Conservation (phyloP, 2,797 vertebrate genomes). For the Protonibea diacanthus region DNA sequence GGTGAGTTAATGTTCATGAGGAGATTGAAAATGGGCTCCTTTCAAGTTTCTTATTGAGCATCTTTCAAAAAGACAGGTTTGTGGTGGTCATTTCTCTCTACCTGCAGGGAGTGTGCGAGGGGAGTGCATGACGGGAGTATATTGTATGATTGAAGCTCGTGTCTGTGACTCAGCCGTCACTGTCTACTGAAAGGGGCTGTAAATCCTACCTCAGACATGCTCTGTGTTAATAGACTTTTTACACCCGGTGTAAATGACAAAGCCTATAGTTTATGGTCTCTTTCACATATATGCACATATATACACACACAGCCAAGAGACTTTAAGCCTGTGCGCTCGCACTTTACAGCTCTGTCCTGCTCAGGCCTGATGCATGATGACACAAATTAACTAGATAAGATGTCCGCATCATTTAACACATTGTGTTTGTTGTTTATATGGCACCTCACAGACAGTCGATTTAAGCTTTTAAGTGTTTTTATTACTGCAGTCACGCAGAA, state of each 20-base stretch:
- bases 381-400: neutral
- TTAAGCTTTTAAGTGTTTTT: neutral
- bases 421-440: too few species aligned
- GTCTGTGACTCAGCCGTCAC: conserved; percentile 65
- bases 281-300: conserved; percentile 33
- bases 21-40: conserved; percentile 56
- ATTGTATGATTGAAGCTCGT: conserved; percentile 62
- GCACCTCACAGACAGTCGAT: too few species aligned
- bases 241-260: conserved; percentile 71
- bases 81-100: conserved; percentile 72
- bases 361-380: neutral
- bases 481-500: neutral
- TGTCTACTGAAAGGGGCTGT: conserved; percentile 55
- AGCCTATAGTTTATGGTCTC: conserved; percentile 54
- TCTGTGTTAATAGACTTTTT: conserved; percentile 72
- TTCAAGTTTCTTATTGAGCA: conserved; percentile 68
- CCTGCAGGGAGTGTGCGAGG: conserved; percentile 51
- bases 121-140: conserved; percentile 47
- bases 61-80: conserved; percentile 79
- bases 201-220: conserved; percentile 60
- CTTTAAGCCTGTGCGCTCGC: neutral
- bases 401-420: too few species aligned
- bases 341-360: conserved; percentile 1
- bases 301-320: conserved; percentile 14
- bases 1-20: conserved; percentile 63